phyloP scores from a whole-genome alignment of 2,797 vertebrate species.

The Otolemur crassicaudatus region DNA sequence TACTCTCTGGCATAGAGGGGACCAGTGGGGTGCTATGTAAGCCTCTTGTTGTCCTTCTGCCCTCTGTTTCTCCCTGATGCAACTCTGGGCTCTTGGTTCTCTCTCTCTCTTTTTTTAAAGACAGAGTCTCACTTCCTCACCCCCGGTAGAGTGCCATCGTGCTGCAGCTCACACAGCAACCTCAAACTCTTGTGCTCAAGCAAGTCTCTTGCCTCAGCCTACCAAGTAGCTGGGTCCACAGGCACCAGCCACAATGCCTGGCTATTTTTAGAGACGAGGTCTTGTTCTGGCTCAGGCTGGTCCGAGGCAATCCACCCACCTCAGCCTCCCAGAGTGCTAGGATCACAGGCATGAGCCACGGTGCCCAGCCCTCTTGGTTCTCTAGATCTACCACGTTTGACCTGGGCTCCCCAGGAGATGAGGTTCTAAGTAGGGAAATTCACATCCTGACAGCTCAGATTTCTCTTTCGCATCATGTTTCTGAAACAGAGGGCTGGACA shows the following conservation, averaged over 20 bases:
- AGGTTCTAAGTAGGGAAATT: background rate
- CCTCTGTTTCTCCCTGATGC: background rate
- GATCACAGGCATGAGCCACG: no score
- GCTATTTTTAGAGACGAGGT: no score
- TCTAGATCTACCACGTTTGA: background rate
- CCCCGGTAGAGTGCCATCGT: no score
- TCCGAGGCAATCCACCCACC: no score
- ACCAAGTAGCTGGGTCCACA: no score
- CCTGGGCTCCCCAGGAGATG: background rate
- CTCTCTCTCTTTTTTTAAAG: background rate
- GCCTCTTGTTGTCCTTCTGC: background rate
- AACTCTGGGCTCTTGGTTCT: background rate
- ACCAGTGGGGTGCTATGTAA: background rate
- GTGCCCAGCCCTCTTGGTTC: background rate
- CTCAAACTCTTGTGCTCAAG: no score
- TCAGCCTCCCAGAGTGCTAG: no score
- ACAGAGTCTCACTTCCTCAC: no score
- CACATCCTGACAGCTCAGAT: background rate
- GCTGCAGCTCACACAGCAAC: no score
- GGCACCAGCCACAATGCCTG: no score
- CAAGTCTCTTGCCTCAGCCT: no score
- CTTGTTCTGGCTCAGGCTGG: no score
- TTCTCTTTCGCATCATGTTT: background rate
- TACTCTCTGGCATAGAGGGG: background rate
- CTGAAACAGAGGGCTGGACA: background rate